Percentiles rank a stretch among this genome's conserved stretches.
phyloP scores from a whole-genome alignment of 2,113 vertebrate genomes.

The Sebastes schlegelii region DNA sequence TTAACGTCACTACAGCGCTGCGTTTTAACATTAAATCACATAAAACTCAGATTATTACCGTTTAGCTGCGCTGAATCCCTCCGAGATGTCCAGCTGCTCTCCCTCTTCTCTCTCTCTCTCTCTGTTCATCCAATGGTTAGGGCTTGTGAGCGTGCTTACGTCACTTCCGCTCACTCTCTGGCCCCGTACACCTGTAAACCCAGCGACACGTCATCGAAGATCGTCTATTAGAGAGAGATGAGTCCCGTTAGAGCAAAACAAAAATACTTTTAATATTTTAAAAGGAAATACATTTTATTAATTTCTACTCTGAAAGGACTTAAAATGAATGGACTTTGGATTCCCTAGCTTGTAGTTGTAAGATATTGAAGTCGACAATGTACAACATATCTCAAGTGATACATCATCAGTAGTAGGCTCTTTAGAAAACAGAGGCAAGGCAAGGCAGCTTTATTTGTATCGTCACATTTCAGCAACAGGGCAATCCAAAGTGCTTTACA shows the following conservation, averaged over 20 bases:
- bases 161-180: conserved; percentile 78
- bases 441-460: too few relatives aligned
- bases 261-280: too few relatives aligned
- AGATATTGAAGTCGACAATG: background rate
- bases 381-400: background rate
- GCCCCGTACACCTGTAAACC: conserved; percentile 75
- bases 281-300: too few relatives aligned
- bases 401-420: background rate
- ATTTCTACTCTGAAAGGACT: too few relatives aligned
- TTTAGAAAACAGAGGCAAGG: background rate
- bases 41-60: conserved; percentile 41
- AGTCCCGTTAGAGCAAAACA: background rate
- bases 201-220: conserved; percentile 36
- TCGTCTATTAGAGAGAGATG: conserved; percentile 36
- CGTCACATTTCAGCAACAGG: too few relatives aligned
- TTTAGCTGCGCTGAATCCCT: background rate
- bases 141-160: conserved; percentile 67
- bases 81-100: conserved; percentile 40
- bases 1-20: rapidly evolving
- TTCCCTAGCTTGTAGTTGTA: too few relatives aligned
- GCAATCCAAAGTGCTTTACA: too few relatives aligned
- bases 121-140: conserved; percentile 49
- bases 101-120: background rate
- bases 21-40: background rate
- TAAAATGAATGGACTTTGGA: too few relatives aligned